phyloP scores from a whole-genome alignment of 2,113 vertebrate genomes.

The Mesitornis unicolor region DNA sequence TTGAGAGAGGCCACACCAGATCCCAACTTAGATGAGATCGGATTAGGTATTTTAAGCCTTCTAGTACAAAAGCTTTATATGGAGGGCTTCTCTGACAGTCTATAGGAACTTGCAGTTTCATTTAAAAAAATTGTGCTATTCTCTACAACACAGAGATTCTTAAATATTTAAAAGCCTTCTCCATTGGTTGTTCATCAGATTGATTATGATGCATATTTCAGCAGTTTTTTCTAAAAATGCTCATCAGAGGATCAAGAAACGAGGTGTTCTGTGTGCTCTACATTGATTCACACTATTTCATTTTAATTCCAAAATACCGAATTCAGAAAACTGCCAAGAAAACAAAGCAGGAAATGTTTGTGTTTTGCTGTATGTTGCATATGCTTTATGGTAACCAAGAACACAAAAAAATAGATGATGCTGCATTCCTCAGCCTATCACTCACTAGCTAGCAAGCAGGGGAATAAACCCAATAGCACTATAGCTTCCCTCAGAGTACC shows the following conservation, averaged over 20 bases:
- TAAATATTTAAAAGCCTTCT: constrained; percentile 49
- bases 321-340: constrained; percentile 54
- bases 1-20: background rate
- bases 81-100: background rate
- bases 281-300: constrained; percentile 56
- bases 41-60: background rate
- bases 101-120: constrained; percentile 15
- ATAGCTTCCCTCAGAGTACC: background rate
- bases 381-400: constrained; percentile 44
- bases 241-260: constrained; percentile 63
- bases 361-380: constrained; percentile 36
- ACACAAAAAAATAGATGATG: constrained; percentile 61
- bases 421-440: constrained; percentile 36
- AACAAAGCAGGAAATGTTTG: constrained; percentile 55
- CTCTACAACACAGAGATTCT: constrained; percentile 47
- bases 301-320: constrained; percentile 57
- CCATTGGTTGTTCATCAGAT: constrained; percentile 62
- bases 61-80: background rate
- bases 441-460: constrained; percentile 6
- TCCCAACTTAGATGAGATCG: background rate
- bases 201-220: constrained; percentile 66
- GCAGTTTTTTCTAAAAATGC: constrained; percentile 61
- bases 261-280: constrained; percentile 43
- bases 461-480: background rate
- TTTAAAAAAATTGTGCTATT: constrained; percentile 18